A percentile compares a stretch with the other conserved stretches of the same genome.
phyloP scores from a whole-genome alignment of 2,888 invertebrate species.

The Oscheius sp. region DNA sequence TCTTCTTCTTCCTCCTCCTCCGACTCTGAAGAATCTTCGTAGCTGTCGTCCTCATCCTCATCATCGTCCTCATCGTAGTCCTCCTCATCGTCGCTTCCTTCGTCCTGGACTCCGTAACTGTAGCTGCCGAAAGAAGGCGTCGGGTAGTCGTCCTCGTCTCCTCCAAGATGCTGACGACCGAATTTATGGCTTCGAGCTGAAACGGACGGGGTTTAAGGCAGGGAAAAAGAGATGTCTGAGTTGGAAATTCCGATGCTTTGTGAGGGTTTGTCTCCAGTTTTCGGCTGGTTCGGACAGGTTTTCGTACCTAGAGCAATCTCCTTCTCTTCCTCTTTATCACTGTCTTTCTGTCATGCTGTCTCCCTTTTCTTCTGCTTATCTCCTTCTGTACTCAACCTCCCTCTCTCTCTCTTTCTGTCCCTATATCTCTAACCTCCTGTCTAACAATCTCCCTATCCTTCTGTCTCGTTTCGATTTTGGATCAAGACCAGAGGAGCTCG shows the following conservation, averaged over 20 bases:
- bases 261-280: too few relatives aligned
- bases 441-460: too few relatives aligned
- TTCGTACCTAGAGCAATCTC: too few relatives aligned
- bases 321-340: too few relatives aligned
- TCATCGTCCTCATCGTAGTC: constrained; percentile 12
- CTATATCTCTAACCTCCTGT: too few relatives aligned
- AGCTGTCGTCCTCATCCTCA: constrained; percentile 24
- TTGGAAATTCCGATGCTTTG: neutral
- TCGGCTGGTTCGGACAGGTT: too few relatives aligned
- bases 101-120: neutral
- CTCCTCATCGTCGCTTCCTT: constrained; percentile 20
- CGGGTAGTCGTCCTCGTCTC: constrained; percentile 31
- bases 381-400: too few relatives aligned
- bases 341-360: too few relatives aligned
- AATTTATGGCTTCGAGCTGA: constrained; percentile 31
- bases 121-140: constrained; percentile 20
- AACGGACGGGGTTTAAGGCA: neutral
- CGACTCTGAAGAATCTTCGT: constrained; percentile 18
- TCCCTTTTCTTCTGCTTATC: too few relatives aligned
- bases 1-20: constrained; percentile 6
- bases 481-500: too few relatives aligned
- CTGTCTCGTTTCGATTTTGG: too few relatives aligned
- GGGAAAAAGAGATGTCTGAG: neutral
- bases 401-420: too few relatives aligned
- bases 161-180: constrained; percentile 24